Base-by-base conservation (phyloP, 2,888 invertebrate species). In the Fissipunctia ypsillon region DNA sequence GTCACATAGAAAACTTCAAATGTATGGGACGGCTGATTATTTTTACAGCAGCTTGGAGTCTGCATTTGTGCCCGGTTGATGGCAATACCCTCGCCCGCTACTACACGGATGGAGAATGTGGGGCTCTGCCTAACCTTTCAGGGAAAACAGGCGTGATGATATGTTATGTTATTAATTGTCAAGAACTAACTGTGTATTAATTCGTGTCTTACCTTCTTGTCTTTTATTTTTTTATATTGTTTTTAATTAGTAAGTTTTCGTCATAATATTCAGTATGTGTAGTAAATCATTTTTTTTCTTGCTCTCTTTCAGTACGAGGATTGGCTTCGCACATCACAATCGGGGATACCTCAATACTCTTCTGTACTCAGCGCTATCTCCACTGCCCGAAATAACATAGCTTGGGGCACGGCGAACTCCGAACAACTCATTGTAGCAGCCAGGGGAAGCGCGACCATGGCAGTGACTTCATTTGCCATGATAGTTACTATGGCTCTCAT, bases 371-470 rank as follows among this genome's bases (percentile, higher is more conserved):
- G 87, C 9, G 90, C 93, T 0, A 95, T 96, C 38, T 85, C 43
- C 12, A 90, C 93, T 3, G 94, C 96, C 0, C 88, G 95, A 0
- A 84, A 3, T 70, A 95, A 94, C 81, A 94, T 95, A 19, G 91
- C 88, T 0, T 96, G 96, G 95, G 96, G 95, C 0, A 90, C 89
- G 2, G 87, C 80, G 0, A 93, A 95, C 25, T 94, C 89, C 2
- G 94, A 95, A 31, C 6, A 10, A 9, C 81, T 69, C 1, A 90
- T 96, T 31, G 41, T 94, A 3, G 82, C 95, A 0, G 91, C 91
- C 0, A 90, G 88, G 73, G 92, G 81, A 31, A 87, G 92, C 6
- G 92, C 95, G 0, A 74, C 90, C 0, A 81, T 78, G 0, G 75
- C 85, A 6, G 73, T 90, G 4, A 87, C 89, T 9, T 95, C 95